Percentiles rank a stretch among this genome's conserved stretches.
These are phyloP conservation scores for Australoheros scitulus DNA, from an alignment of 2,113 vertebrate genomes.

Conservation along the genomic window DNA sequence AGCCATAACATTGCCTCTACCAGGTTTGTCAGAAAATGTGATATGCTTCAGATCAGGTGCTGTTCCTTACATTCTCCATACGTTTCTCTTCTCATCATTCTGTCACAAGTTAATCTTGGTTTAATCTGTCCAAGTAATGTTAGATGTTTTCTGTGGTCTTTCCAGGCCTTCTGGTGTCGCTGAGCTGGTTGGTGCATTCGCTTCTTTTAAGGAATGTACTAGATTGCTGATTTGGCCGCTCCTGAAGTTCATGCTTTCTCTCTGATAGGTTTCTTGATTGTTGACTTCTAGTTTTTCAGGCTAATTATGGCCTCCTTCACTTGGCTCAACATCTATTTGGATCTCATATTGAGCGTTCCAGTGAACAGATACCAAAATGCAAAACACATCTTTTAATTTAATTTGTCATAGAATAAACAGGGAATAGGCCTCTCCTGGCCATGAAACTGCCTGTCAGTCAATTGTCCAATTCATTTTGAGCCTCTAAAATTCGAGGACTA, in stretches of 20 bases:
- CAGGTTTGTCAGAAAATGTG: not conserved
- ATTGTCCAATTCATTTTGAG: too few relatives aligned
- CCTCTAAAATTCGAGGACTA: too few relatives aligned
- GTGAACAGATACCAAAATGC: not conserved
- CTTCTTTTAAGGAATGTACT: not conserved
- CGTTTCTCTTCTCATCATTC: not conserved
- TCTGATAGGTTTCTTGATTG: not conserved
- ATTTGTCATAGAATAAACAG: too few relatives aligned
- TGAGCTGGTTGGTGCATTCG: not conserved
- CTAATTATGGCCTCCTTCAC: not conserved
- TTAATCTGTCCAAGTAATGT: not conserved
- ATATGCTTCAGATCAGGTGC: not conserved
- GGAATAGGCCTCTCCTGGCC: too few relatives aligned
- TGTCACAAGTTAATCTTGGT: not conserved
- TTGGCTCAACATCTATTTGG: not conserved
- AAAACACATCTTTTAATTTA: too few relatives aligned
- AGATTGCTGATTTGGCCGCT: not conserved
- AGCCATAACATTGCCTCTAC: not conserved
- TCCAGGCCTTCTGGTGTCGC: too few relatives aligned
- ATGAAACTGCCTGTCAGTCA: too few relatives aligned
- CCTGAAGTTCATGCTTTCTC: too few relatives aligned
- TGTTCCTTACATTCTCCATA: not conserved
- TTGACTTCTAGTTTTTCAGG: not conserved
- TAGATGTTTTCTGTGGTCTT: not conserved
- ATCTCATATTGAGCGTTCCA: not conserved